phyloP scores from a whole-genome alignment of 2,888 invertebrate species.

The Meiosimyza decipiens region DNA sequence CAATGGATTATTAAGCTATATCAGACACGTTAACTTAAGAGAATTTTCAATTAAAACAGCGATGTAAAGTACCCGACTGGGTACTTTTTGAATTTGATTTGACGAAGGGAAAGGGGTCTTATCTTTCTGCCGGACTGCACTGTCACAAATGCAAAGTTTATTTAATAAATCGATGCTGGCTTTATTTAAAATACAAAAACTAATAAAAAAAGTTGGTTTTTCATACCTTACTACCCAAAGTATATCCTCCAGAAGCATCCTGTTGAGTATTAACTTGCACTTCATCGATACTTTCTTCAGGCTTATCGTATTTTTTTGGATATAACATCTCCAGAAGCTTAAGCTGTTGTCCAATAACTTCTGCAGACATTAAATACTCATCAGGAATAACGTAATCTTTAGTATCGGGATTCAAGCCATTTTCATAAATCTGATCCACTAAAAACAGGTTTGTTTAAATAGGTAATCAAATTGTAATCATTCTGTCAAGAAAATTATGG shows the following conservation, averaged over 20 bases:
- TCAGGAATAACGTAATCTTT: slow-evolving; percentile 71
- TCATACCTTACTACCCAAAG: slow-evolving; percentile 10
- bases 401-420: slow-evolving; percentile 62
- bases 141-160: too few species aligned
- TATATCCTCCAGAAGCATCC: background rate
- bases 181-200: background rate
- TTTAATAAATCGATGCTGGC: background rate
- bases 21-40: too few species aligned
- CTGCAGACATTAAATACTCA: slow-evolving; percentile 68
- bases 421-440: slow-evolving; percentile 76
- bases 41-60: too few species aligned
- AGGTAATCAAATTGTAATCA: too few species aligned
- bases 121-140: too few species aligned
- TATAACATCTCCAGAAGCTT: slow-evolving; percentile 67
- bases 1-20: too few species aligned
- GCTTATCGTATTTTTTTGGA: slow-evolving; percentile 45
- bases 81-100: too few species aligned
- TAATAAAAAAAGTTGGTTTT: background rate
- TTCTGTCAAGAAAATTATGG: too few species aligned
- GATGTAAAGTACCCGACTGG: too few species aligned
- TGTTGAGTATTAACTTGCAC: background rate
- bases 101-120: too few species aligned
- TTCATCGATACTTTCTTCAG: background rate
- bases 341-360: slow-evolving; percentile 74
- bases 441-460: slow-evolving; percentile 46